These are phyloP conservation scores for Toxostoma redivivum DNA, from an alignment of 2,113 vertebrate species.

Conservation along the genomic window DNA sequence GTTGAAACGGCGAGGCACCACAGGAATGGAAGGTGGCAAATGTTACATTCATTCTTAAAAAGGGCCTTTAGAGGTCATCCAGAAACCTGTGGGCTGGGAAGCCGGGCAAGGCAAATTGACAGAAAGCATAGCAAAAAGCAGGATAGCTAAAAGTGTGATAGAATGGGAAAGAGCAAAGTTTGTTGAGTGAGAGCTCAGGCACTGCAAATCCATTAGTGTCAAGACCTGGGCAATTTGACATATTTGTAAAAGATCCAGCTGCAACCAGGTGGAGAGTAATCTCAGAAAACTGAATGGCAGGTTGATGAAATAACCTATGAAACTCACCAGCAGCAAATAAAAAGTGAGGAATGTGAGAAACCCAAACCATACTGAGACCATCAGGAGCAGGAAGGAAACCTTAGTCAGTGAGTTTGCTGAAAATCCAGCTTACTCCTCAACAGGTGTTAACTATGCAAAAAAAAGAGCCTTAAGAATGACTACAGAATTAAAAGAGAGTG, in stretches of 20 bases:
- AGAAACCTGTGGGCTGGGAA: neutral
- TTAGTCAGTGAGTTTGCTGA: neutral
- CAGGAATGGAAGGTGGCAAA: constrained; percentile 42
- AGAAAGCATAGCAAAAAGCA: neutral
- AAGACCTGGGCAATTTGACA: neutral
- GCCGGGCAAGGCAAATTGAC: neutral
- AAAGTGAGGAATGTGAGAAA: neutral
- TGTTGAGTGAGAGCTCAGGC: neutral
- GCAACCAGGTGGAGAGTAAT: neutral
- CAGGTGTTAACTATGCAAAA: neutral
- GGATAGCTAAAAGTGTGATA: neutral
- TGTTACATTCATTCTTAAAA: constrained; percentile 28
- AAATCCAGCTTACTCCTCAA: neutral
- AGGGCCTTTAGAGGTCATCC: constrained; percentile 17
- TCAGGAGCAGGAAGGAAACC: neutral
- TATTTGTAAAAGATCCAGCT: neutral
- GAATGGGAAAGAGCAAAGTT: neutral
- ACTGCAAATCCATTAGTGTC: neutral
- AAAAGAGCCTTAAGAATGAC: neutral
- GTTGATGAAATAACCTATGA: neutral
- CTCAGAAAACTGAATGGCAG: neutral
- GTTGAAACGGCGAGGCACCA: constrained; percentile 3
- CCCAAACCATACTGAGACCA: neutral
- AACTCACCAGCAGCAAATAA: neutral
- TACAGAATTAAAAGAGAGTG: neutral